These are phyloP conservation scores for Bucco capensis DNA, from an alignment of 2,113 vertebrate species.

Conservation along the genomic window DNA sequence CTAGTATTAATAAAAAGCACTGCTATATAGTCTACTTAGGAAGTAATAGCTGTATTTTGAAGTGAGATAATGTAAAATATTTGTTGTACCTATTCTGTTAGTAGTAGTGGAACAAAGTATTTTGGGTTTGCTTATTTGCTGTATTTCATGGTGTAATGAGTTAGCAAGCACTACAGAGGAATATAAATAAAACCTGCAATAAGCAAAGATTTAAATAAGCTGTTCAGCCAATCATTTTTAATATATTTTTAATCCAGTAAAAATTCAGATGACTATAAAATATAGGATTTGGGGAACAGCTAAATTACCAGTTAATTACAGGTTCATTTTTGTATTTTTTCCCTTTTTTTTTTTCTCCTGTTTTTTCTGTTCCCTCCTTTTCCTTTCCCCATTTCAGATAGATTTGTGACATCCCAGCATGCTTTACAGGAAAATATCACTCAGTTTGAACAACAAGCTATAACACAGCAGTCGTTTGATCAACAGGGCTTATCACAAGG, in stretches of 20 bases:
- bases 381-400: slow-evolving; percentile 70
- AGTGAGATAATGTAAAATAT: not conserved
- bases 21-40: not conserved
- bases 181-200: not conserved
- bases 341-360: not conserved
- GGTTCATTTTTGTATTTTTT: not conserved
- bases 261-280: not conserved
- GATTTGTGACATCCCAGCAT: slow-evolving; percentile 86
- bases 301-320: not conserved
- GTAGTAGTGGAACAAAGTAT: not conserved
- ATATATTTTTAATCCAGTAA: not conserved
- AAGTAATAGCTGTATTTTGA: not conserved
- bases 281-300: fast-evolving
- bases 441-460: slow-evolving; percentile 82
- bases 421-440: slow-evolving; percentile 83
- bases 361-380: not conserved
- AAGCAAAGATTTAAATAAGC: not conserved
- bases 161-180: not conserved
- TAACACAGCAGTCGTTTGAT: slow-evolving; percentile 86
- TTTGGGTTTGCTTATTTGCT: not conserved
- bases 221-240: not conserved
- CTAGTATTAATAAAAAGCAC: not conserved
- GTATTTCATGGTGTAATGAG: not conserved
- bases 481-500: slow-evolving; percentile 89
- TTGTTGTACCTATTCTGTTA: not conserved